Base-by-base conservation (phyloP, 64 coral and sea anemone species). In the Orbicella faveolata region DNA sequence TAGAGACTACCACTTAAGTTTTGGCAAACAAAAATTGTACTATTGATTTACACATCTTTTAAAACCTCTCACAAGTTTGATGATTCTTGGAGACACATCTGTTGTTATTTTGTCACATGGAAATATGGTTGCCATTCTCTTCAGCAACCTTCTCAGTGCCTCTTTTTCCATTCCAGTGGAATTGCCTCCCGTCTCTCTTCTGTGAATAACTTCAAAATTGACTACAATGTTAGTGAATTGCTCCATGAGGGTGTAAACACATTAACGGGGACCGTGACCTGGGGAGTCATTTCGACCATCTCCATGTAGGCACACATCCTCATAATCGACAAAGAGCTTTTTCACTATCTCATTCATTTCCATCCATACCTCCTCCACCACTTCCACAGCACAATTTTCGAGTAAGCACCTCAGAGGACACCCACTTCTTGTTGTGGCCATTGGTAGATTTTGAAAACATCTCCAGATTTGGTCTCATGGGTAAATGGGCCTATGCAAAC, bases 221-320 rank as follows among this genome's bases (percentile, higher is more conserved):
- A 79, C 74, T 33, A 89, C 19, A 2, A 26, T 89, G 15, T 95
- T 78, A 3, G 84, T 88, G 44, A 17, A 34, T 52, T 94, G 93
- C 36, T 94, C 89, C 93, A 94, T 87, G 55, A 94, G 75, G 1
- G 72, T 89, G 36, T 89, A 77, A 7, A 94, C 75, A 85, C 69
- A 86, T 36, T 93, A 93, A 13, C 57, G 54, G 9, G 91, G 68
- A 53, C 84, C 39, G 55, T 81, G 52, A 10, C 90, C 90, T 21
- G 90, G 76, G 2, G 90, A 92, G 16, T 87, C 84, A 79, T 92
- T 94, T 16, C 80, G 61, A 12, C 92, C 92, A 94, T 94, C 92
- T 13, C 92, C 92, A 41, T 70, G 48, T 9, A 94, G 17, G 16
- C 87, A 34, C 17, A 94, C 14, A 1, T 33, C 30, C 13, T 94